Base-by-base conservation (phyloP, 2,113 vertebrate species). In the Cricetomys ansorgei region DNA sequence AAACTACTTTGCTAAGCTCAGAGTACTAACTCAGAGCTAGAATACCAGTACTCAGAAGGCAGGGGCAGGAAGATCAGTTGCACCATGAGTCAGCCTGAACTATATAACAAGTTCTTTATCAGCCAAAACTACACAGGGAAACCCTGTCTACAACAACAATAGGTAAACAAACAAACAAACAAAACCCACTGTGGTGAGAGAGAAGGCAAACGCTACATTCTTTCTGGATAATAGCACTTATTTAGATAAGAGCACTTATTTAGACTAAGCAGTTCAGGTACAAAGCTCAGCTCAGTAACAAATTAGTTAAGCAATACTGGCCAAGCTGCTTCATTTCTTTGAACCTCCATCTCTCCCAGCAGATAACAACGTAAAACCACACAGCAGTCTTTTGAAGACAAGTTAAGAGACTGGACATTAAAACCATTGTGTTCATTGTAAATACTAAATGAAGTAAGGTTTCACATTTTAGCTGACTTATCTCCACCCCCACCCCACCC, bases 1-100 rank as follows among this genome's bases (percentile, higher is more conserved):
- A 89, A 90, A 23, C 55, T 73, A 84, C 29, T 85, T 75, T 85
- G 89, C 67, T 76, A 65, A 95, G 50, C 65, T 40, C 29, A 59
- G 69, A 40, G 50, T 72, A 25, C 9, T 43, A 72, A 29, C 16
- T 72, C 15, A 88, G 53, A 27, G 50, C 27, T 55, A 43, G 25
- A 72, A 43, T 70, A 9, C 25, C n/a, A 73, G 50, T 57, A 29
- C 53, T 57, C 3, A 4, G 15, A 55, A 86, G 67, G 23, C 37
- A 40, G 50, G n/a, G 25, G 25, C 25, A 88, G 45, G 27, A 55
- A 53, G 37, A 59, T 57, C 4, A 72, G 9, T 64, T 31, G 16
- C 37, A 88, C 57, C 13, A 23, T 88, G 27, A 73, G 23, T 57
- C 53, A 73, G 4, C 50, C 65, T 34, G n/a, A n/a, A 50, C 67